Evolutionary conservation across 2,113 vertebrate genomes (phyloP), one percentile per base, ranked within the genome.

Genomic region (Salvelinus sp.): DNA sequence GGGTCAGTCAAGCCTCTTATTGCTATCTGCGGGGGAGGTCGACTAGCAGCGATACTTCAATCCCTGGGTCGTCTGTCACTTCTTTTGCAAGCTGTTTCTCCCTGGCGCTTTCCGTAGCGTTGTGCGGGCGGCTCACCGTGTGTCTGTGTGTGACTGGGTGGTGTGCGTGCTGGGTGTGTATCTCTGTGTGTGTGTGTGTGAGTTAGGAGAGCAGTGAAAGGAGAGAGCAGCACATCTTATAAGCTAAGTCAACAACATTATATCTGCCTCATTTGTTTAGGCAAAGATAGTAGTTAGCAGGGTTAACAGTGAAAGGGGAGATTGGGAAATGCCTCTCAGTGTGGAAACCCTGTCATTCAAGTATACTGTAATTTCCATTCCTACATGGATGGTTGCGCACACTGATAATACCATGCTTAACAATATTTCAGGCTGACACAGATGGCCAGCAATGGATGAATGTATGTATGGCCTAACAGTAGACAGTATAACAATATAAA

Each of bases 251-350:
- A 76, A 28, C 38, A 76, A 28, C 38, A 76, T 82, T 16, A 81
- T 74, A 81, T 72, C 77, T 76, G 60, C 14, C 20, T 47, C 23
- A 62, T 82, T 84, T 75, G 69, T 76, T 74, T 76, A 12, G 74
- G 50, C 28, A 62, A 70, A 76, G 38, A 79, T 74, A 69, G 27
- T 62, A 68, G 50, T 54, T 14, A 54, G 50, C 4, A 54, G 12
- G 12, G 50, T 54, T 54, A 33, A 28, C 1, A 50, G 62, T 66
- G 62, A 65, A 20, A 58, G 48, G 68, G 27, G 16, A 16, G 50
- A 54, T 14, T 9, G 38, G 7, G 38, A 44, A 44, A 44, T 44
- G 38, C 38, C 38, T 9, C 38, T 44, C 38, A 44, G 38, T 44
- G 38, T 44, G 38, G 38, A 44, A 44, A 44, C 38, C 38, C 38